Base-by-base conservation (phyloP, 23 tunicate species). In the Oikopleura dioica region DNA sequence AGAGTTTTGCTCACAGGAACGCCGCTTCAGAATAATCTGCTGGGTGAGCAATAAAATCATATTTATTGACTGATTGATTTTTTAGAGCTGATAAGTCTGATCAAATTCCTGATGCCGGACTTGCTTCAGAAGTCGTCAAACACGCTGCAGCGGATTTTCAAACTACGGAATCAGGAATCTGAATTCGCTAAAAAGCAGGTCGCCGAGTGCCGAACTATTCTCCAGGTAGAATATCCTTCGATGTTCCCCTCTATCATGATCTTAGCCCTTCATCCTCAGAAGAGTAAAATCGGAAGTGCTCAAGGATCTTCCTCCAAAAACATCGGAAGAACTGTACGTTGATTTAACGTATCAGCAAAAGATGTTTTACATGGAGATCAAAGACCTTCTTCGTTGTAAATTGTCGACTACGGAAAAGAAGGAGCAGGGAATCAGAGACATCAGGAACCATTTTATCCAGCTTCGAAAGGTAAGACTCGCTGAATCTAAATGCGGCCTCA, bases 191-290 rank as follows among this genome's bases (percentile, higher is more conserved):
- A 31, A 28, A 24, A 63, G 32, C 72, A 31, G 5, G 72, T 63
- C 2, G 72, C 30, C 29, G 72, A 63, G 26, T 23, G 30, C 16
- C 16, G 26, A 28, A 63, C 72, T 21, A 63, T 63, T 63, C 26
- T 63, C 16, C 32, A 63, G 72, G 72, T 63, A 44, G 16, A 16
- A 9, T 44, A 44, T 44, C 55, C 9, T 44, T 44, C 55, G 55
- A 9, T 44, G 16, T 9, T n/a, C n/a, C n/a, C n/a, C n/a, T n/a
- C n/a, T n/a, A n/a, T n/a, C n/a, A n/a, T n/a, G n/a, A n/a, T n/a
- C 86, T 92, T 84, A 94, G 69, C 99, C 99, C n/a, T 94, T 94
- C 77, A 88, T 94, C 16, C 79, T 94, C 33, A 79, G 99, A 36
- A 69, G 95, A 38, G 76, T 94, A 37, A 94, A 94, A 69, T 38